Evolutionary conservation across 2,113 vertebrate species (phyloP).

Genomic region (Canis aureus): DNA sequence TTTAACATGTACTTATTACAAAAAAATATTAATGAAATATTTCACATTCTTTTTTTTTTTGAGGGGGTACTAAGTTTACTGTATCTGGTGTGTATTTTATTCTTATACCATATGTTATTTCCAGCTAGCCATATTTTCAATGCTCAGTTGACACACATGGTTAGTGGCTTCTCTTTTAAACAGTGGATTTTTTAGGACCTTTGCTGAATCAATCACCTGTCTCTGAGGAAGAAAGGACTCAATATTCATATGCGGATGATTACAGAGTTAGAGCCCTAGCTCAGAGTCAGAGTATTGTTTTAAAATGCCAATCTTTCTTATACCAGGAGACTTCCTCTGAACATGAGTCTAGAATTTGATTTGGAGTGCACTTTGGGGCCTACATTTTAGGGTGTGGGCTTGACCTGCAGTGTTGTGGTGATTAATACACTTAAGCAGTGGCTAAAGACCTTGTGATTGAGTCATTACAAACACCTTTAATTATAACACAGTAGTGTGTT

Average conservation of each 20-base stretch:
- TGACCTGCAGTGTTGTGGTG: background rate
- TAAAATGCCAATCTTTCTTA: background rate
- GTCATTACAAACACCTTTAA: background rate
- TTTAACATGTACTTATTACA: background rate
- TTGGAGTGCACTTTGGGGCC: too few relatives aligned
- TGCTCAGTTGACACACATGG: background rate
- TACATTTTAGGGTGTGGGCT: background rate
- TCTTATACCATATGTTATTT: background rate
- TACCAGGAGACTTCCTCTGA: background rate
- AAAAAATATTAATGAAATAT: background rate
- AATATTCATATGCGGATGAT: background rate
- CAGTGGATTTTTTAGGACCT: background rate
- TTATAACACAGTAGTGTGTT: background rate
- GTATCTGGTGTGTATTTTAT: background rate
- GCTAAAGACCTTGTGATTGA: background rate
- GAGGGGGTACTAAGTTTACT: background rate
- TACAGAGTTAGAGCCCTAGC: background rate
- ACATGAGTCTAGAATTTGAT: background rate
- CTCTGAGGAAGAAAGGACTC: background rate
- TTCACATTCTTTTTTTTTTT: background rate
- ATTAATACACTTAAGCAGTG: background rate
- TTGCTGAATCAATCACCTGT: background rate
- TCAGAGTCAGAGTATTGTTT: slow-evolving; percentile 1
- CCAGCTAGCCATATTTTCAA: background rate
- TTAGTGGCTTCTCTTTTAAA: too few relatives aligned